A percentile compares a stretch with the other conserved stretches of the same genome.
phyloP scores from a whole-genome alignment of 2,888 invertebrate genomes.

The Ectemnius continuus region DNA sequence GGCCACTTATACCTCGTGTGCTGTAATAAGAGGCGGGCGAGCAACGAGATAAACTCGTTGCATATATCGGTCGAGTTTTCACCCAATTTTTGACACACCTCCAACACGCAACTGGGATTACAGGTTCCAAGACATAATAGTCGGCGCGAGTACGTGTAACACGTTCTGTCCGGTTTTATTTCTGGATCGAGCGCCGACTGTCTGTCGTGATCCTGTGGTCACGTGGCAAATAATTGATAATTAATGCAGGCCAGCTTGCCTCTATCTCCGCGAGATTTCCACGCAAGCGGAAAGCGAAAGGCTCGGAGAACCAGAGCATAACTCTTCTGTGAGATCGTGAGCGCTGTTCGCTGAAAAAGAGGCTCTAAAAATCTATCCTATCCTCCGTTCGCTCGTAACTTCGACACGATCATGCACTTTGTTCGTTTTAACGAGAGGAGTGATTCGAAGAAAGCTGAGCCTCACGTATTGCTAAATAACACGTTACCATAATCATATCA shows the following conservation, averaged over 20 bases:
- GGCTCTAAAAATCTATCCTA: constrained; percentile 45
- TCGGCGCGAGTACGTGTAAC: neutral
- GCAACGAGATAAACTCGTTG: no score
- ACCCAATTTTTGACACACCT: no score
- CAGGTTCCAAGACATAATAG: constrained; percentile 11
- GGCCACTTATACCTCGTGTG: no score
- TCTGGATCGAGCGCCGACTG: neutral
- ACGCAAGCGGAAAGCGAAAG: constrained; percentile 63
- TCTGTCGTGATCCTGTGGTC: constrained; percentile 2
- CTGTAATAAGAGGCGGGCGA: no score
- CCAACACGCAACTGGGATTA: neutral
- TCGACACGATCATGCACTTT: no score
- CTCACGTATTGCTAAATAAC: no score
- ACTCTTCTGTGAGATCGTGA: constrained; percentile 56
- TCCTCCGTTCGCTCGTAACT: neutral
- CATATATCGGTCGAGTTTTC: no score
- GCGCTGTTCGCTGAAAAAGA: constrained; percentile 48
- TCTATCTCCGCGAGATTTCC: constrained; percentile 7
- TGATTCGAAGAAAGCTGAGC: no score
- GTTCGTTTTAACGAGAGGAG: no score
- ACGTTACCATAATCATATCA: no score
- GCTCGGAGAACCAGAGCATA: constrained; percentile 57
- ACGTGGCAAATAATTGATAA: constrained; percentile 37
- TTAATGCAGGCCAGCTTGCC: constrained; percentile 46
- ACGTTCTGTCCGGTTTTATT: neutral